phyloP scores from a whole-genome alignment of 2,888 invertebrate genomes.

The Spialia ferax region DNA sequence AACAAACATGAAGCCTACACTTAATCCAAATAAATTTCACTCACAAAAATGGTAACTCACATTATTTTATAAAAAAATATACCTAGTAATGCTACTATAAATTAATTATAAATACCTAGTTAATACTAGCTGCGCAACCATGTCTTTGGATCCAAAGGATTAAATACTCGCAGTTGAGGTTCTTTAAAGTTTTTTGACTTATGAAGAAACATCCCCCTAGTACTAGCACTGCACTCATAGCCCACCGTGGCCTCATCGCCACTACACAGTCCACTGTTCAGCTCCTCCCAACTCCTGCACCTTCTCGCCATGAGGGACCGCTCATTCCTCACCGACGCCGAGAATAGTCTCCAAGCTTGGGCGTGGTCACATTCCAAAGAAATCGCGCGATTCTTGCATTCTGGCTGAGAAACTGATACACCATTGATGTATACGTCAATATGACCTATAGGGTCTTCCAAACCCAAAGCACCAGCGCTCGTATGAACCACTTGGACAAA shows the following conservation, averaged over 20 bases:
- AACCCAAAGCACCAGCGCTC: slow-evolving; percentile 69
- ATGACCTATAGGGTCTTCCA: slow-evolving; percentile 69
- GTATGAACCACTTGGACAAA: slow-evolving; percentile 78
- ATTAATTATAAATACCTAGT: background rate
- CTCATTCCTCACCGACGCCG: slow-evolving; percentile 60
- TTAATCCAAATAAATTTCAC: background rate
- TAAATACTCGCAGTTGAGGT: slow-evolving; percentile 53
- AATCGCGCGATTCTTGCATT: slow-evolving; percentile 63
- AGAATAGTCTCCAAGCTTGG: slow-evolving; percentile 69
- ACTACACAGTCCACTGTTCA: slow-evolving; percentile 58
- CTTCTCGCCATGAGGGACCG: slow-evolving; percentile 55
- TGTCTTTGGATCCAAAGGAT: slow-evolving; percentile 57
- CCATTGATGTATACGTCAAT: slow-evolving; percentile 77
- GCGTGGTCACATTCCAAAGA: slow-evolving; percentile 74
- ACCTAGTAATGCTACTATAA: background rate
- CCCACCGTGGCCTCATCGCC: slow-evolving; percentile 63
- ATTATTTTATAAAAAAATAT: background rate
- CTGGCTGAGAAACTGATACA: slow-evolving; percentile 67
- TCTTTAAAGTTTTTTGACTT: slow-evolving; percentile 54
- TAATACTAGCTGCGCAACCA: slow-evolving; percentile 42
- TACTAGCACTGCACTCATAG: slow-evolving; percentile 55
- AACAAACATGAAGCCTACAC: background rate
- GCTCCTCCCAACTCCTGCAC: slow-evolving; percentile 63
- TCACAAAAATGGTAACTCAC: background rate
- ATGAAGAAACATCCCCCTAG: slow-evolving; percentile 67